These are phyloP conservation scores for Grus americana DNA, from an alignment of 2,113 vertebrate genomes.

Conservation along the genomic window DNA sequence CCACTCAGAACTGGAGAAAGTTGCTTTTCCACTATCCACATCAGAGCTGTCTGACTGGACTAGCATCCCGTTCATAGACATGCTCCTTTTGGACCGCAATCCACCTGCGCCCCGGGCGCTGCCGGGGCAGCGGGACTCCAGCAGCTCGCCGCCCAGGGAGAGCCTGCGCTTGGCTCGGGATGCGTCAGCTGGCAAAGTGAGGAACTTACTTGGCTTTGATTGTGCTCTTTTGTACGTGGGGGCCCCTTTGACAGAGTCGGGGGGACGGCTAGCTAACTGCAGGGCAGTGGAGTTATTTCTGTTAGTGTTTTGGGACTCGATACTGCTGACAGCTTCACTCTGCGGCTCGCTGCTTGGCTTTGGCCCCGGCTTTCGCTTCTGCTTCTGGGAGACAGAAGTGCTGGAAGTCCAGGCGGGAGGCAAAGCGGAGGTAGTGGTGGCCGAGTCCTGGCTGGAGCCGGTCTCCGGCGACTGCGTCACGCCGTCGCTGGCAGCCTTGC, in stretches of 20 bases:
- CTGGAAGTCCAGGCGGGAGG: constrained; percentile 87
- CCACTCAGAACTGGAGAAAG: constrained; percentile 88
- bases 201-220: constrained; percentile 86
- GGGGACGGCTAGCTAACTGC: constrained; percentile 68
- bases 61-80: constrained; percentile 91
- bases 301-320: constrained; percentile 92
- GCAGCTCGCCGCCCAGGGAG: constrained; percentile 85
- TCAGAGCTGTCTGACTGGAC: constrained; percentile 72
- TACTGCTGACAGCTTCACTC: constrained; percentile 73
- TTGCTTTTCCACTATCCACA: constrained; percentile 75
- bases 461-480: constrained; percentile 78
- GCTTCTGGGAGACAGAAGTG: constrained; percentile 81
- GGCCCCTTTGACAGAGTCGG: constrained; percentile 65
- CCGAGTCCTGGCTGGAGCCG: constrained; percentile 81
- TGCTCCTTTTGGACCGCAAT: constrained; percentile 84
- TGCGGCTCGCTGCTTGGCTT: constrained; percentile 73
- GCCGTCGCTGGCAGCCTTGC: constrained; percentile 75
- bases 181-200: constrained; percentile 87
- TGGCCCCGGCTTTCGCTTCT: constrained; percentile 86
- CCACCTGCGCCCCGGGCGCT: constrained; percentile 72
- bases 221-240: constrained; percentile 82
- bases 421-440: constrained; percentile 84
- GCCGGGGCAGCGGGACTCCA: constrained; percentile 68
- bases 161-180: constrained; percentile 84
- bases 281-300: constrained; percentile 94